Evolutionary conservation across 2,888 invertebrate species (phyloP).

Genomic region (Tenthredo mesomela): DNA sequence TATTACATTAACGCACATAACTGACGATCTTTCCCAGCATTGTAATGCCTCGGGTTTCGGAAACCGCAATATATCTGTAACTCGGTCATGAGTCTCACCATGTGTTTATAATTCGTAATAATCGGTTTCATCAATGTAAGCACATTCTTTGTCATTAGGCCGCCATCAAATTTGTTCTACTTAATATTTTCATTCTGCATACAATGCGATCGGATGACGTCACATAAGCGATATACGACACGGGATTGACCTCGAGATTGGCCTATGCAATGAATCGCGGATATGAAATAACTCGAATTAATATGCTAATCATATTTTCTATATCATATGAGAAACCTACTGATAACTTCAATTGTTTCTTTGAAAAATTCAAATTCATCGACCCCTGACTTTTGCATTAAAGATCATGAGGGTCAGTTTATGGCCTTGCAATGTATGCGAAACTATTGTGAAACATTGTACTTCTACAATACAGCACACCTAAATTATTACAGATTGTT

Average conservation of each 20-base stretch:
- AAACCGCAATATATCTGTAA: neutral
- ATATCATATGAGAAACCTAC: neutral
- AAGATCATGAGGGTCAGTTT: no score
- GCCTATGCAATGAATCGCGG: neutral
- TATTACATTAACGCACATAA: no score
- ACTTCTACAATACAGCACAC: neutral
- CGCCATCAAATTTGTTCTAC: neutral
- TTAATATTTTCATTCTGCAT: conserved; percentile 17
- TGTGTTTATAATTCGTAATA: neutral
- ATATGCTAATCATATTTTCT: neutral
- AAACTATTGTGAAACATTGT: neutral
- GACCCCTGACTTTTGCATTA: no score
- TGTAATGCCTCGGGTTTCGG: neutral
- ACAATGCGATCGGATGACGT: neutral
- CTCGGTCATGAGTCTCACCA: neutral
- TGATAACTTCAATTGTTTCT: no score
- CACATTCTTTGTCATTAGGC: conserved; percentile 26
- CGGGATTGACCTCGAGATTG: neutral
- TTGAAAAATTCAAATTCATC: neutral
- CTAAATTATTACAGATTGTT: neutral
- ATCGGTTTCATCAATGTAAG: conserved; percentile 19
- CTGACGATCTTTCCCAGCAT: neutral
- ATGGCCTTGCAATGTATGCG: neutral
- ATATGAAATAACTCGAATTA: neutral
- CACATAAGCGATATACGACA: neutral